Percentiles rank a stretch among this genome's conserved stretches.
These are phyloP conservation scores for Hypolimnas misippus DNA, from an alignment of 2,888 invertebrate species.

Conservation along the genomic window DNA sequence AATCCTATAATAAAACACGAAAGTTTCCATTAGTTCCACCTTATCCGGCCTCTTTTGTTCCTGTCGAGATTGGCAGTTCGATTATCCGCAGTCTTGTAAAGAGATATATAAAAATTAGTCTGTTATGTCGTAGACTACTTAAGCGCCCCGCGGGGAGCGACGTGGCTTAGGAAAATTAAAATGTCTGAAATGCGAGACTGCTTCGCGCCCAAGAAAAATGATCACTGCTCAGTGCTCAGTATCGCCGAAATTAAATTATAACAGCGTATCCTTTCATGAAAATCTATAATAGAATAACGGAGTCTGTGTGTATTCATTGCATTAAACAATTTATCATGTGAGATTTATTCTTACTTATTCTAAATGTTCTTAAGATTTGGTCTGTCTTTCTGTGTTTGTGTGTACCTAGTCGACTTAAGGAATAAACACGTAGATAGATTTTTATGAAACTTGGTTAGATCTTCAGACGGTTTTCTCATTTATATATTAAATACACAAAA, in stretches of 20 bases:
- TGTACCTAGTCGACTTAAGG: too few species aligned
- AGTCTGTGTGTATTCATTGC: too few species aligned
- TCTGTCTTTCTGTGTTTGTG: too few species aligned
- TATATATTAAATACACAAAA: too few species aligned
- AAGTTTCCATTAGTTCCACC: conserved; percentile 63
- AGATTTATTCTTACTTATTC: too few species aligned
- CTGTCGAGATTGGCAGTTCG: conserved; percentile 78
- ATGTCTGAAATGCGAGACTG: conserved; percentile 66
- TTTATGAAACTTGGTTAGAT: too few species aligned
- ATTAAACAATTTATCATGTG: too few species aligned
- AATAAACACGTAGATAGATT: too few species aligned
- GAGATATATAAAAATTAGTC: conserved; percentile 78
- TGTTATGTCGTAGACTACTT: conserved; percentile 76
- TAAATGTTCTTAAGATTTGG: too few species aligned
- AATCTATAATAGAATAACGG: too few species aligned
- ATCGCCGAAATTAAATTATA: conserved; percentile 45
- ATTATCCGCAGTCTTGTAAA: conserved; percentile 75
- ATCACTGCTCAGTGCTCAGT: conserved; percentile 47
- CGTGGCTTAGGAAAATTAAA: conserved; percentile 65
- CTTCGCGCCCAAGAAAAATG: conserved; percentile 62
- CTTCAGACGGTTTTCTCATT: too few species aligned
- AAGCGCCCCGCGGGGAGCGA: conserved; percentile 71
- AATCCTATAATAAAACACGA: conserved; percentile 45
- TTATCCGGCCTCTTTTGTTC: conserved; percentile 64
- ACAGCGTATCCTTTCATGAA: conserved; percentile 7